Evolutionary conservation across 1,140 invertebrate species (phyloP), one percentile per base, ranked within the genome.

Genomic region (Zaprionus nigranus): DNA sequence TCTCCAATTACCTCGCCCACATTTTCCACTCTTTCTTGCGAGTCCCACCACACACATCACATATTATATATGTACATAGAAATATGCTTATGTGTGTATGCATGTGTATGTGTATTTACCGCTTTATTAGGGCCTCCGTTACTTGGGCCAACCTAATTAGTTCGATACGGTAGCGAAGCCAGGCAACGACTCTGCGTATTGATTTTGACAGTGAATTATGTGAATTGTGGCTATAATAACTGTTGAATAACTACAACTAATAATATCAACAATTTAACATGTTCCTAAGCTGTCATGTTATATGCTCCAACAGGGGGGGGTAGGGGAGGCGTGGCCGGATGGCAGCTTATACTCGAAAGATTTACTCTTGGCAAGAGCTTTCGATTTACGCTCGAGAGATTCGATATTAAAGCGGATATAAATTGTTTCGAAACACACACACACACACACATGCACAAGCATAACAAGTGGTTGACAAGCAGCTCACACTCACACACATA

Each of bases 401-500:
- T 88, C 85, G 81, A 88, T 82, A 88, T 90, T 85, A 79, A 88
- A 88, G 90, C 85, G 85, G 85, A 88, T 88, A 85, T 81, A 90
- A 88, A 88, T 88, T 85, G 85, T 90, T 76, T 72, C 60, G 51
- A 74, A 53, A 56, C n/a, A 69, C 63, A 84, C 30, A 51, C 43
- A 76, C 69, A 65, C 61, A 58, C 17, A 17, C 56, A 78, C 54
- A 67, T 46, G 38, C 15, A 76, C 57, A 66, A 54, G 67, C 77
- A 81, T 83, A 84, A 88, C 83, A 87, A 87, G 83, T 88, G 84
- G 84, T 87, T 88, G 84, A 88, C 85, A 84, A 53, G 64, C 65
- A 53, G 36, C 69, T 58, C 60, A 65, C 43, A 68, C 34, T 72
- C 54, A 63, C 43, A 34, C 24, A 54, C 11, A 24, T 40, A 30